Base-by-base conservation (phyloP, 2,797 vertebrate genomes). In the Discoglossus pictus region DNA sequence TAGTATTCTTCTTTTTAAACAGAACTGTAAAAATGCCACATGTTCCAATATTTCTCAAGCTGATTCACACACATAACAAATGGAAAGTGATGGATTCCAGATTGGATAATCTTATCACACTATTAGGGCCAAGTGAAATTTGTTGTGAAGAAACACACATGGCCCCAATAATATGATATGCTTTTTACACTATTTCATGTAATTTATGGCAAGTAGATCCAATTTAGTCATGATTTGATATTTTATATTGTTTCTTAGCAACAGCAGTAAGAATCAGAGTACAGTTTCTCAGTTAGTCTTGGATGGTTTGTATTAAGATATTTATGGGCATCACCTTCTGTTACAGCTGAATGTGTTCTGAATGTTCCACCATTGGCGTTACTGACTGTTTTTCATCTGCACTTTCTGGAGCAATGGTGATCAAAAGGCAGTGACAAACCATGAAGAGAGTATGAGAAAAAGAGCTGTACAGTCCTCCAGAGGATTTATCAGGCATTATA, bases 71-170 rank as follows among this genome's bases (percentile, higher is more conserved):
- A 21, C 55, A 51, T 35, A 50, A 27, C 52, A 56, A 58, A 71
- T 46, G 25, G 7, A 71, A 71, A 64, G 53, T 64, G 68, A 71
- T 71, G 68, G 68, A 71, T 71, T 71, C 53, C 68, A 71, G 58
- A 71, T 71, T 71, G 61, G 53, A 65, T 64, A 52, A 71, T 64
- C 61, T 64, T 59, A 71, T 71, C 61, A 71, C 60, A 58, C 51
- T 64, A 65, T 71, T 71, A 71, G 20, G 61, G 61, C 61, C 61
- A 65, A 71, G 61, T 59, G 61, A 71, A 64, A 71, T 71, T 59
- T 71, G 68, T 21, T 58, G 53, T 71, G 68, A 71, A 64, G 61
- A 64, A 51, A 71, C 65, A 53, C 68, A 71, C 42, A 71, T 71
- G 68, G 68, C 68, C 61, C 59, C 34, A 71, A 59, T 59, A 58